These are phyloP conservation scores for Coccyzus lansbergi DNA, from an alignment of 2,797 vertebrate species.

Conservation along the genomic window DNA sequence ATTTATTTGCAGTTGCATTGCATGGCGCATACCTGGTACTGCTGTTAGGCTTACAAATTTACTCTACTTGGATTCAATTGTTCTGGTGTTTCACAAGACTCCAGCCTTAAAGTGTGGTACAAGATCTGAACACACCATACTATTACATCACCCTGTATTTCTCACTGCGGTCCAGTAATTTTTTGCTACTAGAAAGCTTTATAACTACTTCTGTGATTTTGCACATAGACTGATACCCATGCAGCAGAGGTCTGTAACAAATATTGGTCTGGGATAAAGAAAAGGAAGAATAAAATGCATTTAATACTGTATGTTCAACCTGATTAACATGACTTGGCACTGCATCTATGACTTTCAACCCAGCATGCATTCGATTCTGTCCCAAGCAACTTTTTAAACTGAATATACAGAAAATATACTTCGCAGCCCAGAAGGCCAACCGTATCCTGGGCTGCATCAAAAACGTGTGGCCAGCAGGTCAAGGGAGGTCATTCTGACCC, in stretches of 20 bases:
- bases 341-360: not conserved
- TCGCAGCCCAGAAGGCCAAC: no score
- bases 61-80: not conserved
- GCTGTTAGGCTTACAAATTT: not conserved
- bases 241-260: not conserved
- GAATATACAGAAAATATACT: not conserved
- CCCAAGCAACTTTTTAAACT: not conserved
- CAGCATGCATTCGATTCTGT: not conserved
- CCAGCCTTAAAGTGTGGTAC: not conserved
- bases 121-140: not conserved
- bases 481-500: no score
- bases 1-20: not conserved
- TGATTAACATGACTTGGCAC: not conserved
- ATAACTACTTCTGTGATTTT: not conserved
- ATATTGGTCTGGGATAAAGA: not conserved
- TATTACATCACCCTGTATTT: not conserved
- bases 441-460: no score
- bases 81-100: not conserved
- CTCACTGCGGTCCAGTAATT: not conserved
- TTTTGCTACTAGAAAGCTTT: not conserved
- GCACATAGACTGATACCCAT: not conserved
- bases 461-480: no score
- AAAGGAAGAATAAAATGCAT: not conserved
- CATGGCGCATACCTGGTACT: rapidly evolving
- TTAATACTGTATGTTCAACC: not conserved